Base-by-base conservation (phyloP, 2,797 vertebrate genomes). In the Crypturellus tataupa region DNA sequence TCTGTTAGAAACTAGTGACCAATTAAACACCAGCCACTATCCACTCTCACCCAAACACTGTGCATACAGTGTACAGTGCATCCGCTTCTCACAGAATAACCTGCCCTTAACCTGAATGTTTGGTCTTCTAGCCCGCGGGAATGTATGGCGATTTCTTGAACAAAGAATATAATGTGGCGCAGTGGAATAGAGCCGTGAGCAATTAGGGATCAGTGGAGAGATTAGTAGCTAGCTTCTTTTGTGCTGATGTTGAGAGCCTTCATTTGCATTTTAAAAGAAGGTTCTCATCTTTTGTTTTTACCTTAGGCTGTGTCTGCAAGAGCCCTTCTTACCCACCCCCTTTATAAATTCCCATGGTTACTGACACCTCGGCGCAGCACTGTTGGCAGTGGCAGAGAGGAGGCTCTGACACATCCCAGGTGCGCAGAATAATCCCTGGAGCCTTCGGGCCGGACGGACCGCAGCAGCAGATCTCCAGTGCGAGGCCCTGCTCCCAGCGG, bases 241-340 rank as follows among this genome's bases (percentile, higher is more conserved):
- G 5, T 81, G 37, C 79, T 77, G 29, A 87, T 86, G 12, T 62
- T 88, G 44, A 93, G 17, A 58, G 63, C 8, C 18, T 87, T 23
- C 51, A 87, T 69, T 86, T 82, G 60, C 33, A 65, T 60, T 92
- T 79, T 37, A 85, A 89, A 94, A 94, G 75, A 75, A 76, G 5
- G 71, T 51, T n/a, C 27, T 42, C 19, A 3, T 80, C 31, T 17
- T 87, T 78, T 80, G 3, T 82, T 87, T 95, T 85, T 86, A 71
- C 51, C 25, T 53, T 18, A 62, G 37, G 13, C 4, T 68, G 15
- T 62, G 68, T n/a, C 39, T 64, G n/a, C 19, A n/a, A 3, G 20
- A 47, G 8, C 2, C 29, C 65, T 72, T 51, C 21, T 37, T 2
- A 1, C 1, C 9, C 6, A 23, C 7, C 4, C 1, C 3, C 40